Evolutionary conservation across 1,140 invertebrate species (phyloP).

Genomic region (Olivierus martensii): DNA sequence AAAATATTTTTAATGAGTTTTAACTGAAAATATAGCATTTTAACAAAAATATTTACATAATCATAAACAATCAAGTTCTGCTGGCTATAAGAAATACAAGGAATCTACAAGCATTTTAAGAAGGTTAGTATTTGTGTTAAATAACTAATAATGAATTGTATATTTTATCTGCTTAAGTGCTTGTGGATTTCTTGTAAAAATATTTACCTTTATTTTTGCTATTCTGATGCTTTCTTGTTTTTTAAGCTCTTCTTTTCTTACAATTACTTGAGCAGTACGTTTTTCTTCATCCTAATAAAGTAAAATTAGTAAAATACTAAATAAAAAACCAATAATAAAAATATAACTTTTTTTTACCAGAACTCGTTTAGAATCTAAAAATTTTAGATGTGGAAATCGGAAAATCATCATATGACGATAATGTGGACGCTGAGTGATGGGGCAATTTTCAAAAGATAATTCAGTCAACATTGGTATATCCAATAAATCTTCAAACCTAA

Average conservation of each 20-base stretch:
- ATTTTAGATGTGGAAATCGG: conserved; percentile 13
- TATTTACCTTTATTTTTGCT: conserved; percentile 12
- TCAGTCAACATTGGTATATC: conserved; percentile 13
- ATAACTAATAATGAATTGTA: too few species aligned
- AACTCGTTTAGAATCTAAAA: conserved; percentile 13
- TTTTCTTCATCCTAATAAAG: conserved; percentile 12
- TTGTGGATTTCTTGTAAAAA: not conserved
- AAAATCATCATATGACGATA: conserved; percentile 12
- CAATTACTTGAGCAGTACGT: conserved; percentile 12
- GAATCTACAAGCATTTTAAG: too few species aligned
- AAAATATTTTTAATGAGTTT: not conserved
- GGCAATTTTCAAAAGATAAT: conserved; percentile 15
- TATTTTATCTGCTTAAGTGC: too few species aligned
- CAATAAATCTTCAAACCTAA: conserved; percentile 15
- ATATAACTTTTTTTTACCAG: not conserved
- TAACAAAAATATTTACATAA: too few species aligned
- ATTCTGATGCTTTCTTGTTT: conserved; percentile 11
- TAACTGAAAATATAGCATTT: too few species aligned
- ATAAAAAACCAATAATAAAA: too few species aligned
- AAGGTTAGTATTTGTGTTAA: too few species aligned
- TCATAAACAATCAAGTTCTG: too few species aligned
- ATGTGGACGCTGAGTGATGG: conserved; percentile 12
- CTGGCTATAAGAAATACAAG: too few species aligned
- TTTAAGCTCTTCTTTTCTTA: conserved; percentile 12
- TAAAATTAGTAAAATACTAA: too few species aligned